Evolutionary conservation across 2,888 invertebrate genomes (phyloP).

Genomic region (Mantis religiosa): DNA sequence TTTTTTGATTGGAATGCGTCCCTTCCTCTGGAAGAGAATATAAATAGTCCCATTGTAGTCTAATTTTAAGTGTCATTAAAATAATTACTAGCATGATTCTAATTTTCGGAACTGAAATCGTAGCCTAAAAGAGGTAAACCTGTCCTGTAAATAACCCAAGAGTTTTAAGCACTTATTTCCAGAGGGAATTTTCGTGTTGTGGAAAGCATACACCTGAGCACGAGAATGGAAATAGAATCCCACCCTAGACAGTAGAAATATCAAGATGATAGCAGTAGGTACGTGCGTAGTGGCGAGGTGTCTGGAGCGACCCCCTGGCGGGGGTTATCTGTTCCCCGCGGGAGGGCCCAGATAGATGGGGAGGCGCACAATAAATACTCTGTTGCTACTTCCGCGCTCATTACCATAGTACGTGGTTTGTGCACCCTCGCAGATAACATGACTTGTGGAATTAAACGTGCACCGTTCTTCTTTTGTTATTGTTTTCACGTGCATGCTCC

Average conservation of each 20-base stretch:
- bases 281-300: constrained; percentile 9
- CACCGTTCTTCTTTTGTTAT: neutral
- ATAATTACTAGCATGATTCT: too few species aligned
- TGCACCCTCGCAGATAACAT: neutral
- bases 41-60: too few species aligned
- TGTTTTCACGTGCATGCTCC: neutral
- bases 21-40: too few species aligned
- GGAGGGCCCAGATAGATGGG: constrained; percentile 14
- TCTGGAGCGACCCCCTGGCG: constrained; percentile 7
- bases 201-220: neutral
- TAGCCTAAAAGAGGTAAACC: too few species aligned
- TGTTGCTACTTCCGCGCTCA: constrained; percentile 5
- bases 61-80: too few species aligned
- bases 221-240: neutral
- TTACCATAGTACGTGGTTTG: constrained; percentile 10
- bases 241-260: constrained; percentile 1
- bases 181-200: too few species aligned
- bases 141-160: too few species aligned
- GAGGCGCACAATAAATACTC: constrained; percentile 15
- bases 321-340: constrained; percentile 11
- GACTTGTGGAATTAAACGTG: neutral
- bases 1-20: too few species aligned
- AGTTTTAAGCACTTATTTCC: too few species aligned
- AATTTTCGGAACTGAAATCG: too few species aligned
- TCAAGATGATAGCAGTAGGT: neutral